phyloP scores from a whole-genome alignment of 2,113 vertebrate species.

The Opisthocomus hoazin region DNA sequence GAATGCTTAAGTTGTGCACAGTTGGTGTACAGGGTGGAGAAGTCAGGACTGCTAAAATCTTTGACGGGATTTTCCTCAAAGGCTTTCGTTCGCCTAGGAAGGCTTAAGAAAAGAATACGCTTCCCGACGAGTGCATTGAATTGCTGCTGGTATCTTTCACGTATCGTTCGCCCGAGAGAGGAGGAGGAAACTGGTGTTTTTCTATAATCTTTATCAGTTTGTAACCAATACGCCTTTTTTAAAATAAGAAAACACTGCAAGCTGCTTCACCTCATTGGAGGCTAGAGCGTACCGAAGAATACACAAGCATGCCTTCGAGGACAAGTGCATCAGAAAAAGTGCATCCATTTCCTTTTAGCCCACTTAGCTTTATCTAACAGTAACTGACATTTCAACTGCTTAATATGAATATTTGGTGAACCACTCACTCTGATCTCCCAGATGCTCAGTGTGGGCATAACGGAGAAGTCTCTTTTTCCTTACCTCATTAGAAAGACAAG shows the following conservation, averaged over 20 bases:
- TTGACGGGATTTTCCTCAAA: not conserved
- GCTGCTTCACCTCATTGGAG: not conserved
- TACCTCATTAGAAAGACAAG: not conserved
- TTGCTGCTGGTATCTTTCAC: not conserved
- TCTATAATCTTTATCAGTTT: not conserved
- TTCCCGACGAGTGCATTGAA: not conserved
- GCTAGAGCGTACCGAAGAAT: not conserved
- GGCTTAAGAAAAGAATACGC: rapidly evolving
- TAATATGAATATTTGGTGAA: not conserved
- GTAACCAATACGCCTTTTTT: not conserved
- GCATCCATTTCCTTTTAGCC: not conserved
- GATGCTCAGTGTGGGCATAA: not conserved
- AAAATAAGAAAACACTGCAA: not conserved
- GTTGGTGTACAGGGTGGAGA: not conserved
- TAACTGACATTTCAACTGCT: not conserved
- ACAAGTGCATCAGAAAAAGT: not conserved
- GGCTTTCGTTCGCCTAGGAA: not conserved
- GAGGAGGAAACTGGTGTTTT: rapidly evolving
- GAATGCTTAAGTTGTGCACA: not conserved
- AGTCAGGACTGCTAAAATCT: not conserved
- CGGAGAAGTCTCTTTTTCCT: not conserved
- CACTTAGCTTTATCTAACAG: not conserved
- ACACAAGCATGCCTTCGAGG: not conserved
- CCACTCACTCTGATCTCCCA: not conserved
- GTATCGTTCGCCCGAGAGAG: not conserved